Conservation (phyloP, 2,113 vertebrate species). For the Myotis lucifugus region DNA sequence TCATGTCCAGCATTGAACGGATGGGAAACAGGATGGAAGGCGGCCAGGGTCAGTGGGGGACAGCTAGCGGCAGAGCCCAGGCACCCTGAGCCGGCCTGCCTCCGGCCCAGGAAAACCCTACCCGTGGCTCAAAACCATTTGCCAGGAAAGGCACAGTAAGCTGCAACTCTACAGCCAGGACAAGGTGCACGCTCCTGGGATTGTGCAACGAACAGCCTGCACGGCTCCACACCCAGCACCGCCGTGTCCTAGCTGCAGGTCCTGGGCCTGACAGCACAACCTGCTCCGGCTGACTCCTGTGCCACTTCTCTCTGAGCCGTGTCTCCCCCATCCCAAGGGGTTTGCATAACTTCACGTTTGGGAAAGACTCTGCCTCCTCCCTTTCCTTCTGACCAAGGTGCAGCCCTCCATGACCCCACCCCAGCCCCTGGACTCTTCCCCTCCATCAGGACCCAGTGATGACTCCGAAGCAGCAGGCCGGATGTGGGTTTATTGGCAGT, state of each 20-base stretch:
- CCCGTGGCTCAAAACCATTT: neutral
- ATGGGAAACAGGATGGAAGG: accelerated
- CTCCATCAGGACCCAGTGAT: neutral
- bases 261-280: accelerated
- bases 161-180: neutral
- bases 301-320: no score
- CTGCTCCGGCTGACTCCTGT: accelerated
- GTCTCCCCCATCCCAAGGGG: neutral
- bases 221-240: accelerated
- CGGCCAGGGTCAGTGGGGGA: no score
- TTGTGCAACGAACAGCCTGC: accelerated
- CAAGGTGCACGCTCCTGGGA: accelerated
- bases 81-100: neutral
- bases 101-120: neutral
- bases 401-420: no score
- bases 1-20: accelerated
- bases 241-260: accelerated
- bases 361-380: accelerated
- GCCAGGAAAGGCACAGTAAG: neutral
- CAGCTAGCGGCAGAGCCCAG: neutral
- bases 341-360: accelerated
- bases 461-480: neutral
- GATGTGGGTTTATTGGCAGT: slow-evolving; percentile 53
- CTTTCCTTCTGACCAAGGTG: neutral
- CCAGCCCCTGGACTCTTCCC: accelerated